A percentile compares a stretch with the other conserved stretches of the same genome.
These are phyloP conservation scores for Meteorus colon DNA, from an alignment of 2,888 invertebrate genomes.

Conservation along the genomic window DNA sequence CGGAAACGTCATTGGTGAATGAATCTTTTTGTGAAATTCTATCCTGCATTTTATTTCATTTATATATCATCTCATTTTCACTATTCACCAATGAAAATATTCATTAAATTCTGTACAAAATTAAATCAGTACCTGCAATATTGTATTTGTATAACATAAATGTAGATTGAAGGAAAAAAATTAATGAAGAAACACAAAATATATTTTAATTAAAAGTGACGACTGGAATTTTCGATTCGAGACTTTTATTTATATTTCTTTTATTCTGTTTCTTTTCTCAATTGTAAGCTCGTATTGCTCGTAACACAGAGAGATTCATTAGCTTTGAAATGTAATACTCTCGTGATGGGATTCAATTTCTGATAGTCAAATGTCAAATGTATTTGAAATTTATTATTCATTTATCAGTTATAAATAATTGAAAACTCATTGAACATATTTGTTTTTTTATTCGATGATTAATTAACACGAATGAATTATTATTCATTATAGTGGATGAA, in stretches of 20 bases:
- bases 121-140: no score
- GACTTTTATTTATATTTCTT: neutral
- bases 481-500: no score
- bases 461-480: no score
- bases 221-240: neutral
- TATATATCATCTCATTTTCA: neutral
- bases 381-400: neutral
- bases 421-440: neutral
- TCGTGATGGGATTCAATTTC: slow-evolving; percentile 39
- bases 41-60: neutral
- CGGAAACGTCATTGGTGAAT: slow-evolving; percentile 8
- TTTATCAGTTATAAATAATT: neutral
- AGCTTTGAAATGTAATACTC: slow-evolving; percentile 49
- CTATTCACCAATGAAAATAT: no score
- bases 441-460: no score
- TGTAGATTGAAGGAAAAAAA: neutral
- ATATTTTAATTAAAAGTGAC: neutral
- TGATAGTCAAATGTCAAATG: neutral
- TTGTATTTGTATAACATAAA: neutral
- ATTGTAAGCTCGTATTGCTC: neutral
- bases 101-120: no score
- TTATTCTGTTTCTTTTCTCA: neutral
- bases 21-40: neutral
- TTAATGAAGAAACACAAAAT: neutral
- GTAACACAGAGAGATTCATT: slow-evolving; percentile 34